These are phyloP conservation scores for Scolopax mira DNA, from an alignment of 2,113 vertebrate genomes.

Conservation along the genomic window DNA sequence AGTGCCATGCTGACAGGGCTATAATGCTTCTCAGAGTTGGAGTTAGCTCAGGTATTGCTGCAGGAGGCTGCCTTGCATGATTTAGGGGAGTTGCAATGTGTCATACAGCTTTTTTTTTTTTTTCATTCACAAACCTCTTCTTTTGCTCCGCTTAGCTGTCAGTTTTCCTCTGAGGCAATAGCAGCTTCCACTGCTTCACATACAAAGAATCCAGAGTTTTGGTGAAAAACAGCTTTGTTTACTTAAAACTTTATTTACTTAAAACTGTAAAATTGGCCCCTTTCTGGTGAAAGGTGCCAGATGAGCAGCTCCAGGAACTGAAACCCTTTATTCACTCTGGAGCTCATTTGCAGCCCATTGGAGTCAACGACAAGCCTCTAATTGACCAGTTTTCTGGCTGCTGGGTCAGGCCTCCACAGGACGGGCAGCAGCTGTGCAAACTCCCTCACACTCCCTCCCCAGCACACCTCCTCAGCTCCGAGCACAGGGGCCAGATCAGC, in stretches of 20 bases:
- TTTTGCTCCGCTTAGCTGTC: neutral
- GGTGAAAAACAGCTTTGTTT: constrained; percentile 59
- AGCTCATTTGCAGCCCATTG: constrained; percentile 26
- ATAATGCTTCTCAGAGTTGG: neutral
- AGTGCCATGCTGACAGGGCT: neutral
- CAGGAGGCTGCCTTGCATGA: neutral
- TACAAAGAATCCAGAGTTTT: constrained; percentile 53
- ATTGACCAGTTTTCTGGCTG: constrained; percentile 52
- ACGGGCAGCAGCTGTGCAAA: constrained; percentile 61
- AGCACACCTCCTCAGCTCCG: rapidly evolving
- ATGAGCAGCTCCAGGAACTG: constrained; percentile 44
- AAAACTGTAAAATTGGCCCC: constrained; percentile 43
- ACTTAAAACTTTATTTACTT: constrained; percentile 50
- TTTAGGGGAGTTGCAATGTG: neutral
- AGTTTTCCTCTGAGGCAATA: neutral
- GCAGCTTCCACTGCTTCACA: constrained; percentile 27
- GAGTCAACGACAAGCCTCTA: constrained; percentile 47
- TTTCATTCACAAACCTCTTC: neutral
- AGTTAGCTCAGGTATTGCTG: neutral
- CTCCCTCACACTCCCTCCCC: neutral
- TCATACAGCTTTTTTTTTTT: neutral
- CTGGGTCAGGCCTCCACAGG: neutral
- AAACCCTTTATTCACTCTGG: constrained; percentile 54
- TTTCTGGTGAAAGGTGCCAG: constrained; percentile 55
- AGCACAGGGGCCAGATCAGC: neutral